Base-by-base conservation (phyloP, 2,888 invertebrate species). In the Heliconius aoede region DNA sequence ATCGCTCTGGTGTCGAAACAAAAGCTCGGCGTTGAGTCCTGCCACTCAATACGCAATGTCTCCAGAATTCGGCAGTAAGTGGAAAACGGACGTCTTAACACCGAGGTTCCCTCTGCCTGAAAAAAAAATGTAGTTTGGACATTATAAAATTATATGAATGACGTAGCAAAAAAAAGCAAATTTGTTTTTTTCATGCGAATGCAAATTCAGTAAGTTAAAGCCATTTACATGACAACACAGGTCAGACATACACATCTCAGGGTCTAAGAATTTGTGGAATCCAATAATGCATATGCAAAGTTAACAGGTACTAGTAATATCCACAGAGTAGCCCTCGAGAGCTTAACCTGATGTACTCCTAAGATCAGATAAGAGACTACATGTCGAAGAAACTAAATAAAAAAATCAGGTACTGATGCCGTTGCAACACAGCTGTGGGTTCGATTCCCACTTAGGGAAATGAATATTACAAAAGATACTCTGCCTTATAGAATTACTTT, bases 201-300 rank as follows among this genome's bases (percentile, higher is more conserved):
- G 3, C n/a, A 18, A 32, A 55, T 69, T 55, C 11, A 28, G 28
- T 72, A 36, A 72, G 36, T 58, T 72, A 60, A 18, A 72, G 60
- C 60, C 72, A 60, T 72, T 72, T 72, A 72, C 72, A 36, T 36
- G 72, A 58, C 21, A 72, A 72, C 60, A 72, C 72, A 72, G 58
- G 36, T 72, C 40, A 32, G 36, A 58, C 32, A 55, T 32, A 71
- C 32, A 58, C n/a, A 18, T 36, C 58, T 32, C 15, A 58, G 26
- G 28, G 36, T 18, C 21, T 0, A 72, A 72, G 72, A 36, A 72
- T 72, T 32, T 72, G 26, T 72, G 72, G 72, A 72, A 72, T 72
- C 40, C 26, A 60, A 40, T 60, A 72, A 72, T 72, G 60, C 60
- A 61, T 36, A 13, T 60, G 40, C 55, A 69, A 55, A 30, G 55